These are phyloP conservation scores for Anabas testudineus DNA, from an alignment of 2,797 vertebrate species.

Conservation along the genomic window DNA sequence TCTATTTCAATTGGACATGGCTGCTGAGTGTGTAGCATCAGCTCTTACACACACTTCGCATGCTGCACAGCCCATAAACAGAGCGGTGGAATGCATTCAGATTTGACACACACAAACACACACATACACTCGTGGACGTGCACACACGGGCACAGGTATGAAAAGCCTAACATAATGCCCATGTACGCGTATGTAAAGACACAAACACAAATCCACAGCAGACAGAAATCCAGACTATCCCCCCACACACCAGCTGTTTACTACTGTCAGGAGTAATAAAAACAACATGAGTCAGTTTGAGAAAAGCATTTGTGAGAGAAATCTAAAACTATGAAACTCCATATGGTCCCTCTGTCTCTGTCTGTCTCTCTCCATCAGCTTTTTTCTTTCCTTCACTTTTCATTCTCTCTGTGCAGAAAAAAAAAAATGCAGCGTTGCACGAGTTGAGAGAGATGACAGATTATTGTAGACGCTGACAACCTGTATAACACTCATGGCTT, in stretches of 20 bases:
- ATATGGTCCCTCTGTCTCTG: slow-evolving; percentile 70
- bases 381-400: not conserved
- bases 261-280: slow-evolving; percentile 75
- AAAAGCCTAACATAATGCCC: slow-evolving; percentile 1
- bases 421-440: slow-evolving; percentile 39
- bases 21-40: slow-evolving; percentile 66
- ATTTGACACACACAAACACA: slow-evolving; percentile 39
- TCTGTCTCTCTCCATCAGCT: slow-evolving; percentile 63
- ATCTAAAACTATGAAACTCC: slow-evolving; percentile 72
- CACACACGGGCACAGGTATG: slow-evolving; percentile 6
- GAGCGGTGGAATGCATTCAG: slow-evolving; percentile 57
- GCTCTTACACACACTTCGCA: slow-evolving; percentile 58
- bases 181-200: slow-evolving; percentile 19
- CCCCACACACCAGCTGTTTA: slow-evolving; percentile 75
- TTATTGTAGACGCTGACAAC: slow-evolving; percentile 66
- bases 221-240: slow-evolving; percentile 54
- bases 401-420: slow-evolving; percentile 21
- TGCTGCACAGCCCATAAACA: slow-evolving; percentile 58
- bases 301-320: slow-evolving; percentile 73
- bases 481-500: slow-evolving; percentile 64
- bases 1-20: slow-evolving; percentile 83
- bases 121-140: not conserved
- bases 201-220: slow-evolving; percentile 28
- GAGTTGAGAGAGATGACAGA: slow-evolving; percentile 64
- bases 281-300: slow-evolving; percentile 74